Percentiles rank a stretch among this genome's conserved stretches.
Evolutionary conservation across 2,113 vertebrate genomes (phyloP).

Genomic region (Ahaetulla prasina): DNA sequence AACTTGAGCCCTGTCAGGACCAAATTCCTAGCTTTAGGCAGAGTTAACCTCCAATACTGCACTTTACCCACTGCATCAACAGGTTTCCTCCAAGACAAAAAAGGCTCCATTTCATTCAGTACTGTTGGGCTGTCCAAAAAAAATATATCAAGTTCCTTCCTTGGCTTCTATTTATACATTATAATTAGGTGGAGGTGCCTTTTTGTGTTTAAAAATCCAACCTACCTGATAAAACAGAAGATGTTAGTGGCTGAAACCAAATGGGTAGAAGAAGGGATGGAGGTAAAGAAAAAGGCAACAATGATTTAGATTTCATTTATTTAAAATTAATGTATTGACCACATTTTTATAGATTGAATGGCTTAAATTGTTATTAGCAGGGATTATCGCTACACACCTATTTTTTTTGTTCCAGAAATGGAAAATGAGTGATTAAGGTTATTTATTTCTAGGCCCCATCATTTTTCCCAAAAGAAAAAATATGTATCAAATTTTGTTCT

Average conservation of each 20-base stretch:
- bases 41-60: background rate
- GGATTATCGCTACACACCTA: background rate
- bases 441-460: background rate
- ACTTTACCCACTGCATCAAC: background rate
- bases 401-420: background rate
- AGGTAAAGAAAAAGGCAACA: background rate
- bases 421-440: background rate
- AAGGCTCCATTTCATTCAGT: background rate
- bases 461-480: background rate
- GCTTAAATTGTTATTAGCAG: background rate
- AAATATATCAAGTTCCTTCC: background rate
- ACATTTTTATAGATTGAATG: background rate
- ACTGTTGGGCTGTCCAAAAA: background rate
- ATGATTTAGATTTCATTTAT: background rate
- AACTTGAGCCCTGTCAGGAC: background rate
- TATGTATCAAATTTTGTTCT: background rate
- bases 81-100: background rate
- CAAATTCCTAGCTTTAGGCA: background rate
- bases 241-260: background rate
- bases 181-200: background rate
- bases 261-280: background rate
- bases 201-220: background rate
- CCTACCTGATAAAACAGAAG: background rate
- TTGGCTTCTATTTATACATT: background rate
- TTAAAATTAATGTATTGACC: background rate